These are phyloP conservation scores for Eleutherodactylus coqui DNA, from an alignment of 2,797 vertebrate genomes.

Conservation along the genomic window DNA sequence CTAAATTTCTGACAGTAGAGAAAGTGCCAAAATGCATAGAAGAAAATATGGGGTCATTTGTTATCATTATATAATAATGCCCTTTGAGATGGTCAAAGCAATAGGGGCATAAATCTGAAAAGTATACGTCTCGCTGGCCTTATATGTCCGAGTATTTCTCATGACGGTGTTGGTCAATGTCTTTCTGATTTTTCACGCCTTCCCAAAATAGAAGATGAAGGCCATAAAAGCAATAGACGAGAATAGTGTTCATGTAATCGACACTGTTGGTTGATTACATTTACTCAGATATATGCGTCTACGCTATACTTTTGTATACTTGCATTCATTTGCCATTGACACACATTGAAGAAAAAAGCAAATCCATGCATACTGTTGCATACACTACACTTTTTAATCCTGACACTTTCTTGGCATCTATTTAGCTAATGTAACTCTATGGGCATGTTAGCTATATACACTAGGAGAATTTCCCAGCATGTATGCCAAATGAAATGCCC, in stretches of 20 bases:
- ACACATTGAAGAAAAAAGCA: background rate
- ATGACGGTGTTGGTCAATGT: background rate
- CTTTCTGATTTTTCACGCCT: background rate
- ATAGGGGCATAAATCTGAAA: background rate
- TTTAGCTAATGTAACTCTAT: background rate
- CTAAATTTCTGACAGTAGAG: constrained; percentile 16
- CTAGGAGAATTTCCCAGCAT: background rate
- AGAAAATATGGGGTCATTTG: background rate
- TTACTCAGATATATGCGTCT: background rate
- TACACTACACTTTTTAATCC: too few species aligned
- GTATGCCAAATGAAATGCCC: background rate
- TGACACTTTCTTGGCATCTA: too few species aligned
- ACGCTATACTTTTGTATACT: background rate
- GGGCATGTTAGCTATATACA: background rate
- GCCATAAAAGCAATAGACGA: background rate
- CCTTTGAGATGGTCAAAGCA: background rate
- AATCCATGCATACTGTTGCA: background rate
- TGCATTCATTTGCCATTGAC: background rate
- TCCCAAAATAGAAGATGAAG: background rate
- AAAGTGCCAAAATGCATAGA: background rate
- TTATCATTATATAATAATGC: background rate
- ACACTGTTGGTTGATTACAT: background rate
- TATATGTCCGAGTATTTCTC: background rate
- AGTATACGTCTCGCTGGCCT: background rate
- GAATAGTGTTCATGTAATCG: background rate